Conservation (phyloP, 2,888 invertebrate species). For the Germaria angustata region DNA sequence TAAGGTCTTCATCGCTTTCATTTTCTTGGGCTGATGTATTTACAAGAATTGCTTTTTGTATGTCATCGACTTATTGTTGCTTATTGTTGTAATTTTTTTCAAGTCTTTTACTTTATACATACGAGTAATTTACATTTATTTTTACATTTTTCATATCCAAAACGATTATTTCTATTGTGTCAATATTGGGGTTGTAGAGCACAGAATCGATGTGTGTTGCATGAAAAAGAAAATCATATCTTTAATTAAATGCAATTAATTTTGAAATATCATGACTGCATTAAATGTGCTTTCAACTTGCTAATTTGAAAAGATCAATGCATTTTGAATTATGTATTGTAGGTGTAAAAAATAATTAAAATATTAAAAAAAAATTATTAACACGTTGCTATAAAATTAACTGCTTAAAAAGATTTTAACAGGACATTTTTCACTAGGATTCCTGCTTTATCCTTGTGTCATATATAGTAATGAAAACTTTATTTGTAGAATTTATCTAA, state of each 20-base stretch:
- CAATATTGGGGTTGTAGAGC: not conserved
- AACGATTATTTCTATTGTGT: not conserved
- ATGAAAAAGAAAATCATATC: not conserved
- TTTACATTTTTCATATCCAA: not conserved
- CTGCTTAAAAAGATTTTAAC: not conserved
- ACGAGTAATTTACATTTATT: too few relatives aligned
- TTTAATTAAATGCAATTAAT: constrained; percentile 30
- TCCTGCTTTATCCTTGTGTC: too few relatives aligned
- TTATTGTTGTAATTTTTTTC: constrained; percentile 21
- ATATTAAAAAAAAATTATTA: not conserved
- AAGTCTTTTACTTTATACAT: not conserved
- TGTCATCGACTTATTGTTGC: constrained; percentile 51
- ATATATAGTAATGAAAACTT: too few relatives aligned
- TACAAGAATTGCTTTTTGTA: constrained; percentile 16
- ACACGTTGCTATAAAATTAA: not conserved
- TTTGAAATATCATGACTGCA: too few relatives aligned
- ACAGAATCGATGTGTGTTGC: not conserved
- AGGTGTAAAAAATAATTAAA: too few relatives aligned
- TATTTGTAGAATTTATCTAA: too few relatives aligned
- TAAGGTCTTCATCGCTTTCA: constrained; percentile 9
- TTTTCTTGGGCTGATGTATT: constrained; percentile 2
- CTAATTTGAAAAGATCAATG: too few relatives aligned
- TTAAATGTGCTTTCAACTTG: too few relatives aligned
- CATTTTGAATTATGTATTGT: too few relatives aligned
- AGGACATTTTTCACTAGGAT: too few relatives aligned